Evolutionary conservation across 37 sponge, comb jelly and placozoan species (phyloP).

Genomic region (Theonella swinhoei): DNA sequence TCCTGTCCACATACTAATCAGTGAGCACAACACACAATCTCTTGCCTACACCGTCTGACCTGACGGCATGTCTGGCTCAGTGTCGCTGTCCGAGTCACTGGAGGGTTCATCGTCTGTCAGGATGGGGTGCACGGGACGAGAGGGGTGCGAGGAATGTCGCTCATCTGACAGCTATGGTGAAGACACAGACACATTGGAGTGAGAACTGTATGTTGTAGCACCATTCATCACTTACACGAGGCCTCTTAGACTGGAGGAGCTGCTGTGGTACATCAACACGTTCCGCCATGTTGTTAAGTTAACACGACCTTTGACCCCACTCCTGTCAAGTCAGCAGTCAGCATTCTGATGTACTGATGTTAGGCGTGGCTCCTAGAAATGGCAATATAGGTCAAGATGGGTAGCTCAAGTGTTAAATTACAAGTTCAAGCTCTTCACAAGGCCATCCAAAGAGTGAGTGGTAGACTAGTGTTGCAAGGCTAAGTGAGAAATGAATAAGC

Average conservation of each 20-base stretch:
- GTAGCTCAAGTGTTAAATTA: slow-evolving; percentile 25
- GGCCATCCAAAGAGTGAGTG: no score
- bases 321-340: no score
- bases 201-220: not conserved
- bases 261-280: not conserved
- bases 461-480: no score
- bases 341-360: no score
- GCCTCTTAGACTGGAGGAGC: slow-evolving; percentile 4
- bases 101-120: slow-evolving; percentile 82
- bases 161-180: slow-evolving; percentile 35
- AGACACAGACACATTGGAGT: not conserved
- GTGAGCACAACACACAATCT: not conserved
- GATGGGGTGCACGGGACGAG: slow-evolving; percentile 10
- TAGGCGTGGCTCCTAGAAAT: not conserved
- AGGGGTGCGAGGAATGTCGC: not conserved
- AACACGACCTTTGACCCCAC: not conserved
- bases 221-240: slow-evolving; percentile 1
- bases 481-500: no score
- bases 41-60: not conserved
- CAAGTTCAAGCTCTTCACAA: no score
- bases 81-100: slow-evolving; percentile 80
- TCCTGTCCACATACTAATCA: slow-evolving; percentile 34
- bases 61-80: slow-evolving; percentile 72
- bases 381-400: not conserved
- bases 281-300: not conserved